Percentiles rank a stretch among this genome's conserved stretches.
Evolutionary conservation across 2,113 vertebrate genomes (phyloP).

Genomic region (Pardalotus punctatus): DNA sequence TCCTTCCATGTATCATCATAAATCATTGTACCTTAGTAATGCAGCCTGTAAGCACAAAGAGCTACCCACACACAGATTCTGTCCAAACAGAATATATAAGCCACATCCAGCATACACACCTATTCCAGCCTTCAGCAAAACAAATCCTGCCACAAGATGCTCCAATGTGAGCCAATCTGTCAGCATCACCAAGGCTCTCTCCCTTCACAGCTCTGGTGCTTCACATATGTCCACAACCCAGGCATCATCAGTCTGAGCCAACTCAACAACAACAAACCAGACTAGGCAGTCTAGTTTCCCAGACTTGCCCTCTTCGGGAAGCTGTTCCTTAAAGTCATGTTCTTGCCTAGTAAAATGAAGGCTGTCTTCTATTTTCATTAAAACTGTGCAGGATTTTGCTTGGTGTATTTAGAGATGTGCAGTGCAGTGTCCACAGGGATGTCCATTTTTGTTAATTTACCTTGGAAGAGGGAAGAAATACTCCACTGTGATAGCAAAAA

Average conservation of each 20-base stretch:
- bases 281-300: not conserved
- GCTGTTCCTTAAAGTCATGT: not conserved
- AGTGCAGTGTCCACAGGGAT: not conserved
- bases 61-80: not conserved
- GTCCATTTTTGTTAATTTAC: not conserved
- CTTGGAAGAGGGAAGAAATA: not conserved
- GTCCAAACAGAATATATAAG: not conserved
- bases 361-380: not conserved
- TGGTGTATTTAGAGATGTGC: not conserved
- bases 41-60: not conserved
- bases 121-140: conserved; percentile 3
- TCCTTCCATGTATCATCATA: not conserved
- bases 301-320: not conserved
- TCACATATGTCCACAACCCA: not conserved
- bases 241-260: not conserved
- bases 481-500: rapidly evolving
- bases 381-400: not conserved
- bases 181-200: not conserved
- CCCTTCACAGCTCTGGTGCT: not conserved
- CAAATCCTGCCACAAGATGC: not conserved
- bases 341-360: not conserved
- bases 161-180: not conserved
- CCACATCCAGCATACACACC: not conserved
- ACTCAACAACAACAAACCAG: not conserved
- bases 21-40: not conserved